phyloP scores from a whole-genome alignment of 2,888 invertebrate genomes.

The Rotaria socialis region DNA sequence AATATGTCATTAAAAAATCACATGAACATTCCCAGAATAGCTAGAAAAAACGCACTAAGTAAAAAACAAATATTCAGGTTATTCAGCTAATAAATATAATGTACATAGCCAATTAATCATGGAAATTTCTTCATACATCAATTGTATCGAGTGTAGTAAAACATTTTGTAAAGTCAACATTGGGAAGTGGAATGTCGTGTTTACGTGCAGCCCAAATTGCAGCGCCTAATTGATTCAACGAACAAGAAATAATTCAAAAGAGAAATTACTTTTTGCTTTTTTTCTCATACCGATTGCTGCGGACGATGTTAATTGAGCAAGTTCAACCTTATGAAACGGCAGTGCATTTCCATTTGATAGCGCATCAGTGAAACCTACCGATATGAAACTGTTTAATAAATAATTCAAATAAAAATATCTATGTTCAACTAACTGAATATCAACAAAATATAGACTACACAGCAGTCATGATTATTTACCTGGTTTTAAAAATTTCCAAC shows the following conservation, averaged over 20 bases:
- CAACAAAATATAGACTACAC: too few species aligned
- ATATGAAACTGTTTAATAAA: background rate
- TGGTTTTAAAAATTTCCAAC: conserved; percentile 33
- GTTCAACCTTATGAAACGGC: background rate
- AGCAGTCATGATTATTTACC: background rate
- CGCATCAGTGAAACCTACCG: background rate
- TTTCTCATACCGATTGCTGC: background rate
- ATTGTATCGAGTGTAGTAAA: conserved; percentile 1
- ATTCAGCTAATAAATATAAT: background rate
- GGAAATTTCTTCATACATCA: background rate
- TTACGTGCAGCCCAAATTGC: conserved; percentile 3
- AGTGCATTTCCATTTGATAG: background rate
- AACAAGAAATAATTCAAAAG: background rate
- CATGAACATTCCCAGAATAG: background rate
- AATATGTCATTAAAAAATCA: background rate
- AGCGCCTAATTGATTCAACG: background rate
- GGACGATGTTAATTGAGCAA: background rate
- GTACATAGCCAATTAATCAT: background rate
- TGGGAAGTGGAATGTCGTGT: background rate
- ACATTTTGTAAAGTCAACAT: background rate
- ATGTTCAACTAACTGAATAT: background rate
- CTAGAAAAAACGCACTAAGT: background rate
- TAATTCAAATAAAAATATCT: background rate
- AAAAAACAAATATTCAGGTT: background rate
- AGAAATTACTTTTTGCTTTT: background rate